Evolutionary conservation across 2,113 vertebrate species (phyloP), one percentile per base, ranked within the genome.

Genomic region (Microcebus griseorufus): DNA sequence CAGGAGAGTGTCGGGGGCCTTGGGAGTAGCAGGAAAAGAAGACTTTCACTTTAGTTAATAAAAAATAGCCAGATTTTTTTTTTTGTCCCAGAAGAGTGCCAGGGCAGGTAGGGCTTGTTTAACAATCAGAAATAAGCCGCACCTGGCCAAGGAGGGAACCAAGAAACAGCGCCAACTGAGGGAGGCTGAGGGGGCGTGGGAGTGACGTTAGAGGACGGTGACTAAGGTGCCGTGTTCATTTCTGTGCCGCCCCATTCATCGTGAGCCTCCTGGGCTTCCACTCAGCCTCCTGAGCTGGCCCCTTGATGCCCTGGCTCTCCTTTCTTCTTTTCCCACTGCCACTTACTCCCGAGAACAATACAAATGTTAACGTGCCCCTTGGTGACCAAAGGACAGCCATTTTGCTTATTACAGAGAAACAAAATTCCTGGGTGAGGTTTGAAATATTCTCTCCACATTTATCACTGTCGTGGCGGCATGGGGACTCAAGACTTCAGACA

Each of bases 161-260:
- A 4, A 76, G 37, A 29, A 8, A 5, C 6, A 14, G n/a, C 42
- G 27, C 34, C 37, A 17, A 27, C 3, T 9, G 51, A 83, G 34
- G 58, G 37, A 64, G 14, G 10, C 18, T 23, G 29, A 48, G 3
- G 1, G 25, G 58, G 22, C 1, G 3, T 18, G 0, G 3, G 67
- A 6, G 27, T 32, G 27, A n/a, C 1, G 7, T 29, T 6, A 39
- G n/a, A 16, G 55, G 29, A 48, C 16, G 53, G 39, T 48, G 27
- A 17, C 3, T 0, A 0, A 16, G 7, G 48, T 6, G 37, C 20
- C 0, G 0, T 65, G 80, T n/a, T 20, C 6, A 3, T 60, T 22
- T 73, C 2, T 55, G 2, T 13, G 14, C 22, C 27, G 67, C 48
- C 37, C 12, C 9, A 0, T 17, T 16, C 14, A 3, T n/a, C 4